Evolutionary conservation across 1,140 invertebrate species (phyloP), one percentile per base, ranked within the genome.

Genomic region (Chrysomallon squamiferum): DNA sequence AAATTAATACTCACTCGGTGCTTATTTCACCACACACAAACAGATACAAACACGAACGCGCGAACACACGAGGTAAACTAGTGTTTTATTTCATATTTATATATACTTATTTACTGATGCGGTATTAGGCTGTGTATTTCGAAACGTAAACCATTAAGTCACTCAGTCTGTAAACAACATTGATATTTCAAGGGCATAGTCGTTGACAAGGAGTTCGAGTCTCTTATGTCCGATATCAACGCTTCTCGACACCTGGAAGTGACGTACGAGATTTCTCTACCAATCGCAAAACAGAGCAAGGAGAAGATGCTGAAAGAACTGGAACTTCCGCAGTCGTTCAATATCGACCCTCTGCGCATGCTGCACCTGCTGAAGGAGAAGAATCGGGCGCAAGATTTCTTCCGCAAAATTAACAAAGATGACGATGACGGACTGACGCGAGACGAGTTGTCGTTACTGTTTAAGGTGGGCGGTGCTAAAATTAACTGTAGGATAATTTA

Each of bases 401-500:
- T 77, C 69, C 69, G 74, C 64, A 77, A 73, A 54, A 77, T 77
- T 62, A 77, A 77, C 68, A 77, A 77, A 59, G 75, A 77, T 58
- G 66, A 75, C 29, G 65, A 77, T 47, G 66, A 72, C 9, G 70
- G 75, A 1, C 50, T 77, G 9, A 66, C 71, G 41, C 65, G 68
- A 32, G 66, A 72, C 5, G 75, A 77, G 50, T 62, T 77, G 3
- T 64, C 67, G 22, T 11, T 54, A 29, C 33, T 77, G 25, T 77
- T 77, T 65, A 67, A 73, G 64, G 75, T 77, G 22, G 52, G 62
- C 58, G 20, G n/a, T n/a, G n/a, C n/a, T 5, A 15, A n/a, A 25
- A 18, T 20, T n/a, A 15, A 15, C n/a, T n/a, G 18, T 18, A n/a
- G 4, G 5, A 18, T 47, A 22, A 18, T 18, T n/a, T n/a, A n/a